These are phyloP conservation scores for Lepus oiostolus DNA, from an alignment of 2,797 vertebrate genomes.

Conservation along the genomic window DNA sequence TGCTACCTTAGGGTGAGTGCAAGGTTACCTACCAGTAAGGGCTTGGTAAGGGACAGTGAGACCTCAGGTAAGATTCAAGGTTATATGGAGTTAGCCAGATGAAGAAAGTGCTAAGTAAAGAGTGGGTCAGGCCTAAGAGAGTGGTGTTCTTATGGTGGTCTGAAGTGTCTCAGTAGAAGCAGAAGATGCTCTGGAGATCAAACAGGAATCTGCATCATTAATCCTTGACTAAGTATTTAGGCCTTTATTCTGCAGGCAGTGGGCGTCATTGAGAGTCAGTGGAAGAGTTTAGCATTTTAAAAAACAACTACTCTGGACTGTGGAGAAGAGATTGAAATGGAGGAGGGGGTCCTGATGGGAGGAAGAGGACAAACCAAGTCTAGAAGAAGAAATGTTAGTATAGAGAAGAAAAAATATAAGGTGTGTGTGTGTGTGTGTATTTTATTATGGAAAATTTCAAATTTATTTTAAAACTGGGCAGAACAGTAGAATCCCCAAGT, in stretches of 20 bases:
- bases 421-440: neutral
- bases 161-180: neutral
- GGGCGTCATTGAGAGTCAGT: neutral
- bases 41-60: neutral
- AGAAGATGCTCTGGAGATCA: neutral
- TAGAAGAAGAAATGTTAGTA: conserved; percentile 18
- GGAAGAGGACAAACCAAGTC: neutral
- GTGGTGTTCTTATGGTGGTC: neutral
- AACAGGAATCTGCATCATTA: neutral
- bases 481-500: neutral
- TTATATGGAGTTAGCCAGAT: neutral
- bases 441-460: conserved; percentile 16
- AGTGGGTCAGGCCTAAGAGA: no score
- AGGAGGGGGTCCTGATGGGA: neutral
- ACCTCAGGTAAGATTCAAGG: neutral
- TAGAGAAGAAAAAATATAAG: neutral
- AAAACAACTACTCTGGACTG: neutral
- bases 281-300: conserved; percentile 29
- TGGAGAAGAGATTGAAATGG: neutral
- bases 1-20: accelerated
- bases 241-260: neutral
- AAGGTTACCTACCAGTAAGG: neutral
- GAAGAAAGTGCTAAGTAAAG: neutral
- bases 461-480: neutral
- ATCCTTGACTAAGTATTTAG: neutral